Base-by-base conservation (phyloP, 2,888 invertebrate species). In the Alloscopus bannaensis region DNA sequence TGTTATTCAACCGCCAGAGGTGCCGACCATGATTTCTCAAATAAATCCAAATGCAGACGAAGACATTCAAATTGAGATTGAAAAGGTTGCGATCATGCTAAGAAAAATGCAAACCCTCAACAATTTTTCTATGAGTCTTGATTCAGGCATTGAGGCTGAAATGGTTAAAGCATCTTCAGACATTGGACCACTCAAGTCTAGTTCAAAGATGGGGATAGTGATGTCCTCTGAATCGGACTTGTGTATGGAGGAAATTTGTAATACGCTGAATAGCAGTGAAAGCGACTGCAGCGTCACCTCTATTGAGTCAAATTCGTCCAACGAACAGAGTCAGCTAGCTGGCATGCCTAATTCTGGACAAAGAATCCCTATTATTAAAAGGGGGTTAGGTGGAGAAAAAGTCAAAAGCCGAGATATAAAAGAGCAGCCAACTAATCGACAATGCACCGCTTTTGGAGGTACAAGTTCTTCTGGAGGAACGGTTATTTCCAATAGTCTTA, bases 21-120 rank as follows among this genome's bases (percentile, higher is more conserved):
- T 85, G n/a, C 77, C 80, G 1, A 85, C 85, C 1, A 81, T 85
- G 82, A 76, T 85, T 11, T 81, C 83, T 18, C 69, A 75, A 65
- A 80, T 83, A 8, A 80, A 73, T 64, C 84, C 84, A 0, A 81
- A 80, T 57, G 77, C 81, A 3, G 77, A 65, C n/a, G 60, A 76
- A 28, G 81, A 82, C 45, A 82, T 82, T 28, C 82, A 82, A 55
- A 71, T 65, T 26, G 82, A 82, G 52, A 82, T 84, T 31, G 84
- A 84, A 50, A 84, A 84, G 69, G 80, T 83, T n/a, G 82, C 82
- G 11, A 26, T 75, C 16, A 80, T 81, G 66, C 64, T 84, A 18
- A 75, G 75, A 28, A 81, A 84, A 31, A 77, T 82, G 66, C 81
- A 82, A 40, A 80, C 60, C 18, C 47, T 66, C 28, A 66, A 76